A percentile compares a stretch with the other conserved stretches of the same genome.
phyloP scores from a whole-genome alignment of 2,888 invertebrate genomes.

The Brassicogethes aeneus region DNA sequence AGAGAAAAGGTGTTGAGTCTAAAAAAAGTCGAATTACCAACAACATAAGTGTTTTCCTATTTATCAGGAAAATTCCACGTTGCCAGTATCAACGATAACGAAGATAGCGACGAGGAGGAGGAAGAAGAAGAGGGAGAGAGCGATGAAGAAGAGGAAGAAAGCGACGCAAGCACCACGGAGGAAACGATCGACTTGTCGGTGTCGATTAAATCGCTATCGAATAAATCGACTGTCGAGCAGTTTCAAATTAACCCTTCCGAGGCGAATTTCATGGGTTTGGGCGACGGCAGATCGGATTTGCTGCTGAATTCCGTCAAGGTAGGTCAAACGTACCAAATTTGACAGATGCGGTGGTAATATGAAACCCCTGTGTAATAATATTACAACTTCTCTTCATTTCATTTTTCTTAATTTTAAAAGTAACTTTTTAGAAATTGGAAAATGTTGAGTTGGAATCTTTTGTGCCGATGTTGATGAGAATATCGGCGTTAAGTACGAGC shows the following conservation, averaged over 20 bases:
- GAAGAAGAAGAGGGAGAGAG: conserved; percentile 26
- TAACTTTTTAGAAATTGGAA: conserved; percentile 22
- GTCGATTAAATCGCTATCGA: background rate
- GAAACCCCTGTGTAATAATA: too few species aligned
- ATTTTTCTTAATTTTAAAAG: background rate
- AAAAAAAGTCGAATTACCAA: too few species aligned
- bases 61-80: conserved; percentile 40
- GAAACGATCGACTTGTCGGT: conserved; percentile 24
- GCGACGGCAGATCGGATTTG: conserved; percentile 33
- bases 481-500: conserved; percentile 48
- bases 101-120: conserved; percentile 42
- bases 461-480: conserved; percentile 44
- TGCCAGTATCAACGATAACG: conserved; percentile 48
- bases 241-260: conserved; percentile 43
- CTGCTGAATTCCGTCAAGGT: conserved; percentile 35
- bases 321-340: too few species aligned
- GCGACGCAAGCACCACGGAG: too few species aligned
- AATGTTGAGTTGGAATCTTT: conserved; percentile 33
- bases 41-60: conserved; percentile 3
- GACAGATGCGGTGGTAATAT: too few species aligned
- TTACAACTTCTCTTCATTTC: too few species aligned
- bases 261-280: conserved; percentile 43
- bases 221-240: conserved; percentile 34
- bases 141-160: conserved; percentile 21
- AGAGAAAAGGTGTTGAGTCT: too few species aligned